Evolutionary conservation across 1,140 invertebrate species (phyloP).

Genomic region (Microplitis mediator): DNA sequence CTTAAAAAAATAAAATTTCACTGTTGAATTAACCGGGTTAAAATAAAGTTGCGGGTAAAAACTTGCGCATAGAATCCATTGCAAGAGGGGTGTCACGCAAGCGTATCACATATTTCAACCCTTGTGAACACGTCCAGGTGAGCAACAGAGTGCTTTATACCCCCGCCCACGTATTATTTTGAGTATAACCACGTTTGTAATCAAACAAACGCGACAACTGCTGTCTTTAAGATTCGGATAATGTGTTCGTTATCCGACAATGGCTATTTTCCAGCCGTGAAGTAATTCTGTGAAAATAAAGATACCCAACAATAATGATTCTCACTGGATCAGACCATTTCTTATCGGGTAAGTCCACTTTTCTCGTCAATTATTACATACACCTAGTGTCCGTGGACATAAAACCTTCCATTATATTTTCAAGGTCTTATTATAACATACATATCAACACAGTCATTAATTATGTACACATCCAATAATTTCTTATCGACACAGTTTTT

Average conservation of each 20-base stretch:
- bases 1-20: background rate
- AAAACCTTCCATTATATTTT: background rate
- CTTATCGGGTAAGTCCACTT: conserved; percentile 62
- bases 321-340: conserved; percentile 63
- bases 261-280: conserved; percentile 37
- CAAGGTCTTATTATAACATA: background rate
- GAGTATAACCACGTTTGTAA: conserved; percentile 55
- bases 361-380: conserved; percentile 7
- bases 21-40: background rate
- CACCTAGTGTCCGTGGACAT: background rate
- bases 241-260: conserved; percentile 43
- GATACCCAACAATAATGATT: conserved; percentile 55
- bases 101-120: background rate
- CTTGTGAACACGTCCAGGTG: conserved; percentile 48
- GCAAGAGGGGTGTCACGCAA: background rate
- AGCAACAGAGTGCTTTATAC: conserved; percentile 60
- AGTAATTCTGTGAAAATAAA: conserved; percentile 27
- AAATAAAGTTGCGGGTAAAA: background rate
- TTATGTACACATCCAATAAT: background rate
- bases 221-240: conserved; percentile 37
- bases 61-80: background rate
- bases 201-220: conserved; percentile 44
- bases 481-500: background rate
- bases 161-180: conserved; percentile 59
- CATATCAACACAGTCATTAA: background rate